Conservation (phyloP, 23 tunicate species). For the Trididemnum clinides region DNA sequence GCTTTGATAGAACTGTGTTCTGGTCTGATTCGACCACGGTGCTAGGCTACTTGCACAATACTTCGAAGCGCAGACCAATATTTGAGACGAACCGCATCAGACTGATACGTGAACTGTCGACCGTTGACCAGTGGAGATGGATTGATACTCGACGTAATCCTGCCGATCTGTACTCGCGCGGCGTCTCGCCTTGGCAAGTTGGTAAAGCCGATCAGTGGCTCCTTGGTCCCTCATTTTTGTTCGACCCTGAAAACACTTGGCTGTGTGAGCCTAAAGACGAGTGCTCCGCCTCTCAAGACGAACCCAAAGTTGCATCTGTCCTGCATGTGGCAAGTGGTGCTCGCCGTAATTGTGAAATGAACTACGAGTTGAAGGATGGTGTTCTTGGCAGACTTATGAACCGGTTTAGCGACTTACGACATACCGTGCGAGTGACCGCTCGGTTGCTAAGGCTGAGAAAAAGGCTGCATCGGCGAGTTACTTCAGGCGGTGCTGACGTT, state of each 20-base stretch:
- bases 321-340: no score
- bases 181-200: slow-evolving; percentile 1
- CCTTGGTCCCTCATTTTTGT: not conserved
- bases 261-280: no score
- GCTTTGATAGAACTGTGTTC: not conserved
- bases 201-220: not conserved
- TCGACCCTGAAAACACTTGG: not conserved
- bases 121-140: not conserved
- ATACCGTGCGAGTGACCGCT: not conserved
- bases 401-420: not conserved
- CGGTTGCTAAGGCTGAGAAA: not conserved
- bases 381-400: not conserved
- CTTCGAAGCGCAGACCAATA: not conserved
- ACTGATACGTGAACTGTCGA: not conserved
- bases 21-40: slow-evolving; percentile 14
- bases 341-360: no score
- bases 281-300: no score
- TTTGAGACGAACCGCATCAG: slow-evolving; percentile 4
- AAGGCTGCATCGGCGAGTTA: not conserved
- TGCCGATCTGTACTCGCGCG: slow-evolving; percentile 4
- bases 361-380: no score
- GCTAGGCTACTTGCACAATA: not conserved
- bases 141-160: not conserved
- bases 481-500: not conserved
- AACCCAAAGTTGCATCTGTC: no score